Evolutionary conservation across 23 tunicate species (phyloP), one percentile per base, ranked within the genome.

Genomic region (Halocynthia aurantium): DNA sequence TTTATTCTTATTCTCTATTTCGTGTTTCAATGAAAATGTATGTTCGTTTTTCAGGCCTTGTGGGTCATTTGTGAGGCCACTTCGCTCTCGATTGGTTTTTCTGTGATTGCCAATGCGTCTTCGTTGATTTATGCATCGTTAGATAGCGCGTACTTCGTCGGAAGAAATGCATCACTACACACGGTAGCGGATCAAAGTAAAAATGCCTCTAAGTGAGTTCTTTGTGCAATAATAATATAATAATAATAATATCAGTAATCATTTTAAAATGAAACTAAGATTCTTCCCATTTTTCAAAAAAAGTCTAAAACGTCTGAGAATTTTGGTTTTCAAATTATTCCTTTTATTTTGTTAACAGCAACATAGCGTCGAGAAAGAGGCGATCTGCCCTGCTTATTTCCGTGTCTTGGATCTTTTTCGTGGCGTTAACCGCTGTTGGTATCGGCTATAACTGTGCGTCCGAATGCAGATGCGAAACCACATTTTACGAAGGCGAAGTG

Each of bases 61-160:
- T 74, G 78, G 78, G 56, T 64, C 20, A 64, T 74, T 10, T 74
- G 78, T 54, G 78, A 74, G 40, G 62, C 78, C 8, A 64, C 64
- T 17, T 22, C 31, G 19, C 20, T 64, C 15, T 55, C 78, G 9
- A 74, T 74, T 21, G 64, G 65, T 8, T 74, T 74, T 54, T 22
- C 64, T 18, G 78, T 74, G 8, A 64, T 74, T 8, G 78, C 78
- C 31, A 74, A 74, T 44, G 78, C 78, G 10, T 74, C 64, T 54
- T 74, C 78, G 11, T 15, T 74, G 17, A 54, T 74, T 74, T 74
- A 74, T 49, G 78, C 56, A 9, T 54, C 78, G 31, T 12, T 74
- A 8, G 78, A 74, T 54, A 54, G 78, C 13, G 56, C 78, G 15
- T 74, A 51, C 40, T 44, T 74, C 8, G 78, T 64, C 9, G 31